Base-by-base conservation (phyloP, 2,888 invertebrate species). In the Cheilosia vernalis region DNA sequence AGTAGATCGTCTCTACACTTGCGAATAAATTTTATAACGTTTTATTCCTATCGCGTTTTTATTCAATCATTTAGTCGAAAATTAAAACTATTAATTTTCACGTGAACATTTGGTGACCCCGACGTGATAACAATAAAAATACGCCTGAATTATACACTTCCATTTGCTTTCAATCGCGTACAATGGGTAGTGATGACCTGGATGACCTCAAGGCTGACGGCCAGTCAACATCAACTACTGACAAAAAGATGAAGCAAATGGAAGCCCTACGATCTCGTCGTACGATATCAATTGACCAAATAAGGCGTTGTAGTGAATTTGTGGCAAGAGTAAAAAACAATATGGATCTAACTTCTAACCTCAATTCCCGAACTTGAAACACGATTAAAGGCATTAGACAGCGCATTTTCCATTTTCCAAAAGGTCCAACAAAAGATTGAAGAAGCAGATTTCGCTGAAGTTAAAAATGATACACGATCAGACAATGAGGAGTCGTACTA, bases 391-490 rank as follows among this genome's bases (percentile, higher is more conserved):
- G 77, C 85, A 15, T 30, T 80, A 15, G 56, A 77, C n/a, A 73
- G 30, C 10, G 30, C 73, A n/a, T 87, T 72, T n/a, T 17, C 27
- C 1, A 63, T 17, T 2, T 82, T 82, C 42, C 15, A 42, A n/a
- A 79, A 55, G n/a, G 44, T 66, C 4, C 61, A 82, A 37, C 5
- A 24, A 17, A 86, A 73, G 60, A 74, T 78, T 44, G 74, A 81
- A 15, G 81, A 78, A 56, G 63, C 19, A 19, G 69, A 82, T 13
- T 63, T 76, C 2, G 44, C 21, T 19, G 78, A 67, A 15, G 49
- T 55, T 13, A 66, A 5, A 10, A 53, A 33, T 24, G 30, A 19
- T 3, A 55, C 30, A 4, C 77, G 63, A 2, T 69, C 83, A n/a
- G 63, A 40, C 49, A 78, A 67, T 56, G 72, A 83, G 42, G 63